These are phyloP conservation scores for Xestia rhomboidea DNA, from an alignment of 2,888 invertebrate species.

Conservation along the genomic window DNA sequence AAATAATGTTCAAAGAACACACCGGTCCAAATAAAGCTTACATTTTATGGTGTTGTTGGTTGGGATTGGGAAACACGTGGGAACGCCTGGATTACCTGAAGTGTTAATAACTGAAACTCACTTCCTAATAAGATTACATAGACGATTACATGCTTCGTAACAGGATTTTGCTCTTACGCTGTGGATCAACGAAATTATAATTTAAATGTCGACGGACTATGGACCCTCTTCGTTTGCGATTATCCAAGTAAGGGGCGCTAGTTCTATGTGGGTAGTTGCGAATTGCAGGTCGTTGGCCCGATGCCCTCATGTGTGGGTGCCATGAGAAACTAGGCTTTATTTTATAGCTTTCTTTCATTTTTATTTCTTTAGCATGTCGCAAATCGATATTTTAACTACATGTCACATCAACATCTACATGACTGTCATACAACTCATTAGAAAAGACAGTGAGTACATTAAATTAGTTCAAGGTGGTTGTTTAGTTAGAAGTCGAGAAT, in stretches of 20 bases:
- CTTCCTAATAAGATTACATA: conserved; percentile 72
- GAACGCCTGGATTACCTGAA: conserved; percentile 67
- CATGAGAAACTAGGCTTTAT: conserved; percentile 49
- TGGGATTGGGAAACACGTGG: conserved; percentile 62
- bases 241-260: conserved; percentile 55
- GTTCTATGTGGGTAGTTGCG: conserved; percentile 77
- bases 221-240: conserved; percentile 31
- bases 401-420: too few species aligned
- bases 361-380: conserved; percentile 3
- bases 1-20: conserved; percentile 58
- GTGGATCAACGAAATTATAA: conserved; percentile 4
- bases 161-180: conserved; percentile 18
- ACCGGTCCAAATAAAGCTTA: conserved; percentile 51
- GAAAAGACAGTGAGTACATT: not conserved
- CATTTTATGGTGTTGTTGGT: conserved; percentile 52
- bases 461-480: conserved; percentile 9
- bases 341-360: conserved; percentile 18
- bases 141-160: conserved; percentile 14
- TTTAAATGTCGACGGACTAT: not conserved
- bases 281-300: conserved; percentile 80
- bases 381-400: conserved; percentile 17
- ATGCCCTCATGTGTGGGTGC: conserved; percentile 78
- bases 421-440: conserved; percentile 9
- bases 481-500: not conserved
- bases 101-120: conserved; percentile 69